Evolutionary conservation across 2,888 invertebrate genomes (phyloP).

Genomic region (Drosophila ustulata): DNA sequence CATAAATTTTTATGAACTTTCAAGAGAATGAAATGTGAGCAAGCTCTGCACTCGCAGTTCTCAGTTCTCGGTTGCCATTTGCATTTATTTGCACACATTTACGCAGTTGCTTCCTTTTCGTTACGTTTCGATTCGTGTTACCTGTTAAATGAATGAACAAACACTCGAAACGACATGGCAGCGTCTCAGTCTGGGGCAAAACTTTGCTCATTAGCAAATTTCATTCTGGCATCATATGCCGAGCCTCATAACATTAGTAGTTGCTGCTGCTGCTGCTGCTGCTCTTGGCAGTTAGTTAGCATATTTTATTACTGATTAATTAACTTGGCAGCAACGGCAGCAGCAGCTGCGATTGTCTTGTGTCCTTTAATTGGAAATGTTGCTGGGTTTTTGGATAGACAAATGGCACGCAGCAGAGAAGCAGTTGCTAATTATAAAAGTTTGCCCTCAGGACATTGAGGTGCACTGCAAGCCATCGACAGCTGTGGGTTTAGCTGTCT

Average conservation of each 20-base stretch:
- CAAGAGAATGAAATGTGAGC: constrained; percentile 22
- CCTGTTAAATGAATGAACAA: constrained; percentile 51
- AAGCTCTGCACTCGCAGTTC: background rate
- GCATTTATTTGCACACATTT: constrained; percentile 39
- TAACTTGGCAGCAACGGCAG: constrained; percentile 48
- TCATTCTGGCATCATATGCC: constrained; percentile 29
- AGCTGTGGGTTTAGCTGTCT: background rate
- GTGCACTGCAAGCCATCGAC: constrained; percentile 11
- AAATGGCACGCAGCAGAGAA: background rate
- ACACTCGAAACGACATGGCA: constrained; percentile 25
- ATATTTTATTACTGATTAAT: constrained; percentile 76
- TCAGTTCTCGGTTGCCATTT: constrained; percentile 12
- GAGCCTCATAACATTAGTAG: constrained; percentile 25
- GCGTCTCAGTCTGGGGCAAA: constrained; percentile 27
- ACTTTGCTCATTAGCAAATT: constrained; percentile 76
- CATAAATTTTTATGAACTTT: constrained; percentile 70
- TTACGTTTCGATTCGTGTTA: constrained; percentile 47
- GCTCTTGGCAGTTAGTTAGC: constrained; percentile 58
- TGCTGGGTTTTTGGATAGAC: constrained; percentile 1
- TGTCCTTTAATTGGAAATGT: constrained; percentile 39
- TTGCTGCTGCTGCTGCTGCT: constrained; percentile 9
- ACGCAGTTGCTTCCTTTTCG: constrained; percentile 32
- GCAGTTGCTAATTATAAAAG: constrained; percentile 75
- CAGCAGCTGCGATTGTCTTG: constrained; percentile 34
- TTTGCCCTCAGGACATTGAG: constrained; percentile 50